Evolutionary conservation across 2,888 invertebrate genomes (phyloP).

Genomic region (Leptinotarsa haldemani): DNA sequence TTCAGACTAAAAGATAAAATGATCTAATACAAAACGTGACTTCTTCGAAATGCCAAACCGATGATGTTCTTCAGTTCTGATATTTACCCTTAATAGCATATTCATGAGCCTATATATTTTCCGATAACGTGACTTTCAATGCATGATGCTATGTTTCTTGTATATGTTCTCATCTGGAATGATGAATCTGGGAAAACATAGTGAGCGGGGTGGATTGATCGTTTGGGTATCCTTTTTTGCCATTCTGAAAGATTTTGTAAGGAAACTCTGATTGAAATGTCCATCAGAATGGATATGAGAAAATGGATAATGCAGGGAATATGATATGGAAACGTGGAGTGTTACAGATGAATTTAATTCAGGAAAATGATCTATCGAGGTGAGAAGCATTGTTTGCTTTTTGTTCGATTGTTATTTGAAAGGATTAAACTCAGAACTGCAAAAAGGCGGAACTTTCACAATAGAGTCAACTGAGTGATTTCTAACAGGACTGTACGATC

Average conservation of each 20-base stretch:
- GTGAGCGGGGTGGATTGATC: constrained; percentile 1
- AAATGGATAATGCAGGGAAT: neutral
- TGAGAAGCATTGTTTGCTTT: too few relatives aligned
- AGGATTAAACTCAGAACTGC: too few relatives aligned
- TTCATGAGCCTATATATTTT: neutral
- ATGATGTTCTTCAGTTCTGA: constrained; percentile 4
- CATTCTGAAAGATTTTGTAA: neutral
- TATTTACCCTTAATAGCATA: neutral
- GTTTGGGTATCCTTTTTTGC: constrained; percentile 2
- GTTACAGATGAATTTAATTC: too few relatives aligned
- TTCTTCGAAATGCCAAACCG: neutral
- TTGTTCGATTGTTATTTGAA: too few relatives aligned
- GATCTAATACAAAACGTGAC: constrained; percentile 15
- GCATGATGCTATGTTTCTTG: neutral
- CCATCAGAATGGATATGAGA: neutral
- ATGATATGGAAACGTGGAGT: neutral
- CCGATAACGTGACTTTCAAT: neutral
- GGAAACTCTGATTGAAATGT: neutral
- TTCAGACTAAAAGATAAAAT: neutral
- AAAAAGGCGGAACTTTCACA: too few relatives aligned
- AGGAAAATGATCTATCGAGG: too few relatives aligned
- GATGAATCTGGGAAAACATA: constrained; percentile 14
- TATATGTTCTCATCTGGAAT: neutral
- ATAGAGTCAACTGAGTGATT: too few relatives aligned
- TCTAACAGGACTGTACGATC: too few relatives aligned